A percentile compares a stretch with the other conserved stretches of the same genome.
These are phyloP conservation scores for Hipparchia sbordonii DNA, from an alignment of 2,888 invertebrate genomes.

Conservation along the genomic window DNA sequence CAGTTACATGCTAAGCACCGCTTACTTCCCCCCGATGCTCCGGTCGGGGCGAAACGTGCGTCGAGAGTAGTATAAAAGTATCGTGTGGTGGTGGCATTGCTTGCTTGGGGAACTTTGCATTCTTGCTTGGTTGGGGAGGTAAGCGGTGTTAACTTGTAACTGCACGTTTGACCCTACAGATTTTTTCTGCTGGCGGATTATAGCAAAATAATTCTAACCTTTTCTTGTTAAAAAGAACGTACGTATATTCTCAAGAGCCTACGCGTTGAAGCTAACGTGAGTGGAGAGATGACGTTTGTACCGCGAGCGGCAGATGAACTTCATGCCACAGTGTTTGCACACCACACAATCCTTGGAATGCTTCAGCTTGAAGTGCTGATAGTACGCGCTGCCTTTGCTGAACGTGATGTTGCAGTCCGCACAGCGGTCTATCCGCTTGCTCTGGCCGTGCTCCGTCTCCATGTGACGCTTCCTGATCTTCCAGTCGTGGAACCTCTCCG, in stretches of 20 bases:
- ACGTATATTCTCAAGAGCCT: neutral
- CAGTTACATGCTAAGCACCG: too few relatives aligned
- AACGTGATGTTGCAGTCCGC: slow-evolving; percentile 66
- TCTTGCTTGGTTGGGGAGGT: too few relatives aligned
- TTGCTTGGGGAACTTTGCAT: too few relatives aligned
- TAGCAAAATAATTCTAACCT: too few relatives aligned
- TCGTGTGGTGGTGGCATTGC: too few relatives aligned
- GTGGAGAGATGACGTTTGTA: slow-evolving; percentile 63
- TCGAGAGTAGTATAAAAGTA: too few relatives aligned
- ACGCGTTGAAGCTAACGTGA: slow-evolving; percentile 35
- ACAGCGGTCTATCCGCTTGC: slow-evolving; percentile 59
- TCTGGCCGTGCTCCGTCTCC: slow-evolving; percentile 64
- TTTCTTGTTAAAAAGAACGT: too few relatives aligned
- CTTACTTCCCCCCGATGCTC: too few relatives aligned
- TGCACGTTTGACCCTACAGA: too few relatives aligned
- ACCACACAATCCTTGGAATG: slow-evolving; percentile 67
- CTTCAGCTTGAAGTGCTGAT: slow-evolving; percentile 68
- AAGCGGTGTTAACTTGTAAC: too few relatives aligned
- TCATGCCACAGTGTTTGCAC: slow-evolving; percentile 71
- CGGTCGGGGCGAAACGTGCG: too few relatives aligned
- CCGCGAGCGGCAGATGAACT: slow-evolving; percentile 64
- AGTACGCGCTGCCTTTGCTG: slow-evolving; percentile 61
- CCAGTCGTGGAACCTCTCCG: slow-evolving; percentile 67
- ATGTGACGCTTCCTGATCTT: slow-evolving; percentile 65
- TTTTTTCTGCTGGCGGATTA: too few relatives aligned